Percentiles rank a stretch among this genome's conserved stretches.
phyloP scores from a whole-genome alignment of 2,797 vertebrate species.

The Morus bassanus region DNA sequence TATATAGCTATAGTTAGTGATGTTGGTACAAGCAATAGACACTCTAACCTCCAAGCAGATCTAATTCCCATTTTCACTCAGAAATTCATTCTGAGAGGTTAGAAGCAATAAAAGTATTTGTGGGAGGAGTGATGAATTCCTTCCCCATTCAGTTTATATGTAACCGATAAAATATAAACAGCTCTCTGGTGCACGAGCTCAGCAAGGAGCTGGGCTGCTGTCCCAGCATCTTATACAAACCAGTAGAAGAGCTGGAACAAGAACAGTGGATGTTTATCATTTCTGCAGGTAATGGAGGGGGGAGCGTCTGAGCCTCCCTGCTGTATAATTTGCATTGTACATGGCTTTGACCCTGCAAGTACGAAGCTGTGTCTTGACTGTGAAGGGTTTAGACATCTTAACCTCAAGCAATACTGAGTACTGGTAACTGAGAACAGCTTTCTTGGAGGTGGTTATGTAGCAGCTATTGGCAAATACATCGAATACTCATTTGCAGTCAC shows the following conservation, averaged over 20 bases:
- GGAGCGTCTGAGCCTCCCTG: not conserved
- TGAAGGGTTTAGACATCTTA: not conserved
- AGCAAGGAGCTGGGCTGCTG: not conserved
- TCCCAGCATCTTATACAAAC: not conserved
- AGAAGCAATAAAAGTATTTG: not conserved
- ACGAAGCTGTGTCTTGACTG: not conserved
- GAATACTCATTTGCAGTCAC: not conserved
- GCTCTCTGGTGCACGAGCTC: not conserved
- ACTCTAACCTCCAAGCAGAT: not conserved
- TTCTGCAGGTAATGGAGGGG: not conserved
- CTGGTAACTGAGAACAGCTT: slow-evolving; percentile 12
- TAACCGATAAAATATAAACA: not conserved
- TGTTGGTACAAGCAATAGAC: not conserved
- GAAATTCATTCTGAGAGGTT: not conserved
- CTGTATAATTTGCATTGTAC: not conserved
- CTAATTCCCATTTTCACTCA: not conserved
- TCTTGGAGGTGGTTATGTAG: slow-evolving; percentile 14
- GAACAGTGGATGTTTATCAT: not conserved
- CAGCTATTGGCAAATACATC: not conserved
- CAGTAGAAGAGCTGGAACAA: not conserved
- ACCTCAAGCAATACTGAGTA: not conserved
- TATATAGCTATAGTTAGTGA: not conserved
- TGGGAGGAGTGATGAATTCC: not conserved
- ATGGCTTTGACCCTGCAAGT: not conserved
- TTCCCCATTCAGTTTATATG: not conserved